phyloP scores from a whole-genome alignment of 2,797 vertebrate species.

The Gobio occitaniae region DNA sequence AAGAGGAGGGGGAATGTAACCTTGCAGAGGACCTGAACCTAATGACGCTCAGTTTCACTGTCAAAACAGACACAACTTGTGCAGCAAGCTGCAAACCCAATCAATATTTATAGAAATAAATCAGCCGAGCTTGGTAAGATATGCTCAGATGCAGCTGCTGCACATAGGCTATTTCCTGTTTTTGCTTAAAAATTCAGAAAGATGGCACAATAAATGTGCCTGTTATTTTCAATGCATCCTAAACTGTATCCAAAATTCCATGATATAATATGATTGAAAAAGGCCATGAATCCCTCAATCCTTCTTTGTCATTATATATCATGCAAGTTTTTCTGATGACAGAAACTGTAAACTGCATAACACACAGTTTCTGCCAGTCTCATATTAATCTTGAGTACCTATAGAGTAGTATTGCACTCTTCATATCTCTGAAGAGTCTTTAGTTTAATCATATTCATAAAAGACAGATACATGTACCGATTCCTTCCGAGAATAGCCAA shows the following conservation, averaged over 20 bases:
- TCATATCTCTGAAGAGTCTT: too few relatives aligned
- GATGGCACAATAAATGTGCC: background rate
- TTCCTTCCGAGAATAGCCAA: too few relatives aligned
- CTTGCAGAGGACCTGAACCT: background rate
- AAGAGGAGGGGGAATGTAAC: background rate
- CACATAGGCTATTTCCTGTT: background rate
- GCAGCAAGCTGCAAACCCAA: constrained; percentile 9
- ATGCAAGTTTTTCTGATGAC: background rate
- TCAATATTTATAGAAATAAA: constrained; percentile 48
- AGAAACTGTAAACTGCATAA: too few relatives aligned
- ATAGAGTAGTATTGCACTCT: too few relatives aligned
- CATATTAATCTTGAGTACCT: too few relatives aligned
- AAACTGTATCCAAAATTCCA: background rate
- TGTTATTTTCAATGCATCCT: background rate
- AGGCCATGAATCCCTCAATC: background rate
- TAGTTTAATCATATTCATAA: too few relatives aligned
- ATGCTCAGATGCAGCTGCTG: background rate
- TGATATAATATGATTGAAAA: background rate
- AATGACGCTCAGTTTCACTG: constrained; percentile 2
- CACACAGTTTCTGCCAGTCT: too few relatives aligned
- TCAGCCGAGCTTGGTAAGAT: background rate
- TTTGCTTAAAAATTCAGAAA: background rate
- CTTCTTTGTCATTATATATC: background rate
- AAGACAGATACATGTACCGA: too few relatives aligned
- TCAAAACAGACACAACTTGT: constrained; percentile 46